phyloP scores from a whole-genome alignment of 1,140 invertebrate species.

The Trialeurodes vaporariorum region DNA sequence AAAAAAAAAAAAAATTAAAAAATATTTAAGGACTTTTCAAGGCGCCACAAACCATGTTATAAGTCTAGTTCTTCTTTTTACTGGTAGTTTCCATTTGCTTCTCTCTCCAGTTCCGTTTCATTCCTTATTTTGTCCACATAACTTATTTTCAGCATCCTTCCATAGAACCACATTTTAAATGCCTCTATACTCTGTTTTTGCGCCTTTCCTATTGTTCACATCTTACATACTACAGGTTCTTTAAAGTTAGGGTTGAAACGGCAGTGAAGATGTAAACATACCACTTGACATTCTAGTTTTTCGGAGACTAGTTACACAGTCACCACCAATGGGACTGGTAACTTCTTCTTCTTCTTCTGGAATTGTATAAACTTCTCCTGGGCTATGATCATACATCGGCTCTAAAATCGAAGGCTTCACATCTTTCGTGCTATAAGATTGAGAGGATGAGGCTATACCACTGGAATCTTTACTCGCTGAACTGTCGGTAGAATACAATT shows the following conservation, averaged over 20 bases:
- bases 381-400: conserved; percentile 38
- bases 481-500: neutral
- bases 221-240: too few relatives aligned
- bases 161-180: neutral
- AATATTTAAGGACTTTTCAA: too few relatives aligned
- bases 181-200: too few relatives aligned
- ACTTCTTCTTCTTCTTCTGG: conserved; percentile 43
- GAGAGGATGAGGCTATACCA: neutral
- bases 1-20: too few relatives aligned
- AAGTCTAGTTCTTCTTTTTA: too few relatives aligned
- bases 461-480: neutral
- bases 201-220: conserved; percentile 1
- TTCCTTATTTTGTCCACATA: conserved; percentile 16
- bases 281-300: conserved; percentile 24
- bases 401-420: conserved; percentile 14
- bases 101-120: conserved; percentile 14
- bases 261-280: neutral
- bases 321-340: conserved; percentile 38
- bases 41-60: too few relatives aligned
- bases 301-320: conserved; percentile 37
- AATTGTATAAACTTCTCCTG: conserved; percentile 42
- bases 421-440: neutral
- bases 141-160: conserved; percentile 4
- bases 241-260: too few relatives aligned
- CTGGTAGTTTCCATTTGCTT: conserved; percentile 4